Evolutionary conservation across 2,888 invertebrate genomes (phyloP).

Genomic region (Drosophila acutilabella): DNA sequence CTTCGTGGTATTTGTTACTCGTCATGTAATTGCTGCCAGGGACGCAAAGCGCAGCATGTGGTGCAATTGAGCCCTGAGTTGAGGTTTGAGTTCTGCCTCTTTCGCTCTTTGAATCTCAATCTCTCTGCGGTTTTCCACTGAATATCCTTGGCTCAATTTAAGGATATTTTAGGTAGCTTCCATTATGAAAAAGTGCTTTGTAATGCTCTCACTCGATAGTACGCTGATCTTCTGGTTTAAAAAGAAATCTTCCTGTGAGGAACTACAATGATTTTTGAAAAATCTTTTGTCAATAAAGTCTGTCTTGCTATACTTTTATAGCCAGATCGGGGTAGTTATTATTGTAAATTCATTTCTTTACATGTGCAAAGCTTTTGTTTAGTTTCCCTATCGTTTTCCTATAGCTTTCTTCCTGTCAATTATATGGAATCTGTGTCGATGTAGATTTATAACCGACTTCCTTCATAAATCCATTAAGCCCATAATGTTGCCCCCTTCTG

Average conservation of each 20-base stretch:
- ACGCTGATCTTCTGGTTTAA: slow-evolving; percentile 9
- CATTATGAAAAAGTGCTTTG: slow-evolving; percentile 45
- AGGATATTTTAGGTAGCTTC: slow-evolving; percentile 20
- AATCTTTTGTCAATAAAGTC: slow-evolving; percentile 11
- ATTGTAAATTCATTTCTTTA: slow-evolving; percentile 1
- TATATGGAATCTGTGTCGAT: slow-evolving; percentile 37
- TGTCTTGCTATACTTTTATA: not conserved
- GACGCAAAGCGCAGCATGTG: slow-evolving; percentile 59
- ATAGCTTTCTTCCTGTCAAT: slow-evolving; percentile 23
- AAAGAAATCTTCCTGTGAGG: not conserved
- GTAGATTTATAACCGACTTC: slow-evolving; percentile 56
- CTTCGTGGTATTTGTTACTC: slow-evolving; percentile 69
- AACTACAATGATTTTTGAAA: slow-evolving; percentile 35
- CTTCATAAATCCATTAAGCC: slow-evolving; percentile 63
- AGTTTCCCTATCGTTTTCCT: not conserved
- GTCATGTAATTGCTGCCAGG: slow-evolving; percentile 75
- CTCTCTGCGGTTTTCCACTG: slow-evolving; percentile 38
- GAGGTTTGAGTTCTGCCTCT: slow-evolving; percentile 12
- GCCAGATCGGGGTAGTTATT: slow-evolving; percentile 6
- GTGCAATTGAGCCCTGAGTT: slow-evolving; percentile 33
- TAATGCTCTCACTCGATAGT: slow-evolving; percentile 38
- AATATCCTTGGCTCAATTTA: slow-evolving; percentile 61
- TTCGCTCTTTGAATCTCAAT: not conserved
- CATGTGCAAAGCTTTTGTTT: slow-evolving; percentile 12
- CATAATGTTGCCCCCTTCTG: slow-evolving; percentile 15